Conservation (phyloP, 2,888 invertebrate species). For the Amaurobius ferox region DNA sequence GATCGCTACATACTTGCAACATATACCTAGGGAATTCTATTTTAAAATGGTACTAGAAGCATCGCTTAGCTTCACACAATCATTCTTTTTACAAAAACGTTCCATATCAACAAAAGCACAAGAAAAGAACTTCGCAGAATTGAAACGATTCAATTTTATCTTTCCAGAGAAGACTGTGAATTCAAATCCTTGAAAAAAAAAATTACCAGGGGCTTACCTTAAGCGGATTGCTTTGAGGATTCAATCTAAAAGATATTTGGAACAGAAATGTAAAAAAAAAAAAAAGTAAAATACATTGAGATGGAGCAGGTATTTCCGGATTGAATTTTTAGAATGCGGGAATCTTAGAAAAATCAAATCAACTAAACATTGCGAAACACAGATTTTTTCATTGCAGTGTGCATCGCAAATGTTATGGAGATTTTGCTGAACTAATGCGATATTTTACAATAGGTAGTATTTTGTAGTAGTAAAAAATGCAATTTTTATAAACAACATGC, state of each 20-base stretch:
- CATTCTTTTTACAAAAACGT: background rate
- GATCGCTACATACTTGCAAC: too few relatives aligned
- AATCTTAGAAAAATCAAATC: background rate
- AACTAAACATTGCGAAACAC: background rate
- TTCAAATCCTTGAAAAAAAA: background rate
- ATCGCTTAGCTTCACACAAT: background rate
- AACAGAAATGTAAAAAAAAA: background rate
- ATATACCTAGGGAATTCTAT: too few relatives aligned
- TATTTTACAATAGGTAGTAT: too few relatives aligned
- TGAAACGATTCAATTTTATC: background rate
- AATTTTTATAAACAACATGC: too few relatives aligned
- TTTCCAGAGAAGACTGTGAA: background rate
- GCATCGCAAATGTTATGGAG: too few relatives aligned
- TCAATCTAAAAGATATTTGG: constrained; percentile 11
- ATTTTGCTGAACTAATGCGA: too few relatives aligned
- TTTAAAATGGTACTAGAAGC: too few relatives aligned
- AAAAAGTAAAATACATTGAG: background rate
- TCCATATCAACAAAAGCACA: background rate
- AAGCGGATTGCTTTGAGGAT: constrained; percentile 14
- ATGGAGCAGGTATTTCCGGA: background rate
- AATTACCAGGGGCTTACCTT: background rate
- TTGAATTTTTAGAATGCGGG: background rate
- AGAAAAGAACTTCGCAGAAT: background rate
- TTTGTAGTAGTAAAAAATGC: too few relatives aligned
- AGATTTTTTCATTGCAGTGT: too few relatives aligned